A percentile compares a stretch with the other conserved stretches of the same genome.
These are phyloP conservation scores for Amphipyra berbera DNA, from an alignment of 2,888 invertebrate species.

Conservation along the genomic window DNA sequence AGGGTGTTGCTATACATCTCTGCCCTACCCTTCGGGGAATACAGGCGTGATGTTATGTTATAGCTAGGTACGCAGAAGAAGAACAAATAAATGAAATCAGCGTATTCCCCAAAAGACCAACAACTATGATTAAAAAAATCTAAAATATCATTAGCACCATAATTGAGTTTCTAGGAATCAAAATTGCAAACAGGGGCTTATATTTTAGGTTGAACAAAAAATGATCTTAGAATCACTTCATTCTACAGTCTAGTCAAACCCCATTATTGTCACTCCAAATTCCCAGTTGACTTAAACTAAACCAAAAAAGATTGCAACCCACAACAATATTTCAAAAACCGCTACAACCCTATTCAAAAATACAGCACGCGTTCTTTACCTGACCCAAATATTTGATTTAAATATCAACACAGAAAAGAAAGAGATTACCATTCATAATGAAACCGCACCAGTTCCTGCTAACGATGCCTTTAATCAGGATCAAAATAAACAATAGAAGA, in stretches of 20 bases:
- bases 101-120: no score
- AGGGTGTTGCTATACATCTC: no score
- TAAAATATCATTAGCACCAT: no score
- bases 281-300: conserved; percentile 34
- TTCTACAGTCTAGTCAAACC: neutral
- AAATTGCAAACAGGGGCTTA: no score
- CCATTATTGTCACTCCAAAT: conserved; percentile 16
- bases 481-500: conserved; percentile 36
- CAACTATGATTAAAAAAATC: no score
- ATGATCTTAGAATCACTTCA: conserved; percentile 9
- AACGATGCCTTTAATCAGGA: conserved; percentile 52
- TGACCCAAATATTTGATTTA: conserved; percentile 50
- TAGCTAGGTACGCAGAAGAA: no score
- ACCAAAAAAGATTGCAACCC: conserved; percentile 14
- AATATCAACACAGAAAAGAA: conserved; percentile 34
- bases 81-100: no score
- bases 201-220: neutral
- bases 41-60: no score
- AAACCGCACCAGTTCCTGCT: conserved; percentile 42
- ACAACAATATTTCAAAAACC: conserved; percentile 30
- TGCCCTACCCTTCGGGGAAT: no score
- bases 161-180: no score
- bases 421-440: conserved; percentile 44
- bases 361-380: conserved; percentile 57
- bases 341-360: conserved; percentile 23